These are phyloP conservation scores for Cephus cinctus DNA, from an alignment of 1,140 invertebrate genomes.

Conservation along the genomic window DNA sequence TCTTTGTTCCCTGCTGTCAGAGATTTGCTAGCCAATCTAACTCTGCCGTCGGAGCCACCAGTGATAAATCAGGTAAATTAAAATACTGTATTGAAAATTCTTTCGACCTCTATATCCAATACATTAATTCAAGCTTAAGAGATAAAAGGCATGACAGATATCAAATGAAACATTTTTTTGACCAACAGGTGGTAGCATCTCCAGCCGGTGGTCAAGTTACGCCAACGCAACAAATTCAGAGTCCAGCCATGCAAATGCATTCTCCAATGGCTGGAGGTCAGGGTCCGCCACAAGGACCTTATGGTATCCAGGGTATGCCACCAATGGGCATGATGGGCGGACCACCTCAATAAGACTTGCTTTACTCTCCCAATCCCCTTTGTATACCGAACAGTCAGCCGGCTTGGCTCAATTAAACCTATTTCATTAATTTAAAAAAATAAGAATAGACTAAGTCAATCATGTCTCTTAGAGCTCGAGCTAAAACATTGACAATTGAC, in stretches of 20 bases:
- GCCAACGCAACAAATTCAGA: slow-evolving; percentile 58
- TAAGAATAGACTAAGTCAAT: background rate
- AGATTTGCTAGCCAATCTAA: slow-evolving; percentile 80
- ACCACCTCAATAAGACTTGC: slow-evolving; percentile 48
- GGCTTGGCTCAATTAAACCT: slow-evolving; percentile 39
- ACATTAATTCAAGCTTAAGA: too few species aligned
- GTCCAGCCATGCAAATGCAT: slow-evolving; percentile 58
- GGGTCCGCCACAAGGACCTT: slow-evolving; percentile 50
- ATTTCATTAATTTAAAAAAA: slow-evolving; percentile 10
- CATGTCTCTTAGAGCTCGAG: slow-evolving; percentile 5
- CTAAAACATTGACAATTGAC: slow-evolving; percentile 19
- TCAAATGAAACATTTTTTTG: slow-evolving; percentile 9
- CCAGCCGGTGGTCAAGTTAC: slow-evolving; percentile 53
- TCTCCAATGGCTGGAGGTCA: slow-evolving; percentile 51
- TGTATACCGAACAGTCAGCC: slow-evolving; percentile 35
- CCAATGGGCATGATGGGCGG: slow-evolving; percentile 60
- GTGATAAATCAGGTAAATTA: slow-evolving; percentile 51
- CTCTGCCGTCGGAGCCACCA: slow-evolving; percentile 68
- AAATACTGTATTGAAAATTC: too few species aligned
- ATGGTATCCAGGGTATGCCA: slow-evolving; percentile 46
- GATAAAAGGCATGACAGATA: slow-evolving; percentile 7
- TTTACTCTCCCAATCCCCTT: slow-evolving; percentile 41
- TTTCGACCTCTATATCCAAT: too few species aligned
- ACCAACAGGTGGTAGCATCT: slow-evolving; percentile 47
- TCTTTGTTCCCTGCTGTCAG: slow-evolving; percentile 85